Base-by-base conservation (phyloP, 2,113 vertebrate genomes). In the Acrocephalus arundinaceus region DNA sequence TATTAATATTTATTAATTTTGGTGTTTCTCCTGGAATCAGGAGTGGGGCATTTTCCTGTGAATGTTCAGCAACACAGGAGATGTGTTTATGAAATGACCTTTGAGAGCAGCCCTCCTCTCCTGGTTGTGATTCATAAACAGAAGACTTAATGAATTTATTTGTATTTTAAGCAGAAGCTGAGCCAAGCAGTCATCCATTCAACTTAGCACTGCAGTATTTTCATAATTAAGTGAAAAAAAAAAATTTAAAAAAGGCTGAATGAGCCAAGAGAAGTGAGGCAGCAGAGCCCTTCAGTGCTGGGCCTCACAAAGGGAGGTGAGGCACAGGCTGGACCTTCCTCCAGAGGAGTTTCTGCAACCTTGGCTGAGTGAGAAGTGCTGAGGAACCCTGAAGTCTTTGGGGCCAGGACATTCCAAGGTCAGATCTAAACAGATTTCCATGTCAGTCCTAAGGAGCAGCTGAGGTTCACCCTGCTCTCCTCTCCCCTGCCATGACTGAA, bases 121-220 rank as follows among this genome's bases (percentile, higher is more conserved):
- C 70, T 39, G 74, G 27, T 33, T 82, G 45, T 68, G 92, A 94
- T 39, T 91, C 87, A 93, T 27, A 52, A 94, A 63, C 39, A 57
- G 70, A 55, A 85, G 77, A 63, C 52, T 78, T 87, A 85, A 91
- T 63, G 37, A 59, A 75, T 94, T 89, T 87, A 85, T 81, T 91
- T 75, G 22, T 82, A 57, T 57, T 87, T 95, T 31, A 89, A 75
- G 77, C 57, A 76, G 81, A 67, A 68, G 87, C 77, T 77, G 68
- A 94, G 85, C 59, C 91, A 84, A 70, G 74, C 0, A 85, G 17
- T 33, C 71, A 89, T 51, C 63, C 73, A 48, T 83, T 88, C 72
- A 68, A 58, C 23, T 86, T 10, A 51, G 68, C 76, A 37, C 57
- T 86, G 68, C 76, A 39, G 57, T 15, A 25, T 83, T 88, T 97